These are phyloP conservation scores for Drosophila mayri DNA, from an alignment of 1,140 invertebrate genomes.

Conservation along the genomic window DNA sequence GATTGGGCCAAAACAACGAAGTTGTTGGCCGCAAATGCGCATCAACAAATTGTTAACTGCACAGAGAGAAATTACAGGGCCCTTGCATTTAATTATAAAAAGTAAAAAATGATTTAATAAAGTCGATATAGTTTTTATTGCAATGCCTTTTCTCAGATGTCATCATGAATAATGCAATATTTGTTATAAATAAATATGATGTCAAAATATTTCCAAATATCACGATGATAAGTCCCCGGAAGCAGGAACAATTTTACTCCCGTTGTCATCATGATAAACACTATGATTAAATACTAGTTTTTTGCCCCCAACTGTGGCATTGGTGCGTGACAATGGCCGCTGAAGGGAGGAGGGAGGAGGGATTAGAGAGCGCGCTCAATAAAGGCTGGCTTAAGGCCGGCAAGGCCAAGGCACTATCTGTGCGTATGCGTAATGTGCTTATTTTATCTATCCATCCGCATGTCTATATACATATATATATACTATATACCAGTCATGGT, in stretches of 20 bases:
- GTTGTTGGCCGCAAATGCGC: constrained; percentile 24
- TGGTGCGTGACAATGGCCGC: background rate
- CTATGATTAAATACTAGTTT: constrained; percentile 1
- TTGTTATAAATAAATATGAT: background rate
- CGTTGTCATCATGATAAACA: constrained; percentile 3
- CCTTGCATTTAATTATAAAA: no score
- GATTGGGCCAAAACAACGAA: constrained; percentile 8
- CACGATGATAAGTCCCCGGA: background rate
- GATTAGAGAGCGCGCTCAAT: constrained; percentile 37
- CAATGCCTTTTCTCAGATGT: background rate
- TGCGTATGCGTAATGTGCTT: constrained; percentile 44
- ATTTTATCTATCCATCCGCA: constrained; percentile 1
- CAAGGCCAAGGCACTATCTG: constrained; percentile 35
- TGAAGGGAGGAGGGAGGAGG: background rate
- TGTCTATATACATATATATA: background rate
- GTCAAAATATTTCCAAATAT: background rate
- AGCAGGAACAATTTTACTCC: background rate
- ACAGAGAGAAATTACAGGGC: constrained; percentile 7
- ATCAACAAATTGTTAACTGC: constrained; percentile 18
- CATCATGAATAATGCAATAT: background rate
- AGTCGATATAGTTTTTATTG: background rate
- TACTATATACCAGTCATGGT: constrained; percentile 28
- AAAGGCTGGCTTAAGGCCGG: constrained; percentile 29
- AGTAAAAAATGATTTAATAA: no score
- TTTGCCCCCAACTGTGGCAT: constrained; percentile 4